These are phyloP conservation scores for Clamator glandarius DNA, from an alignment of 2,797 vertebrate genomes.

Conservation along the genomic window DNA sequence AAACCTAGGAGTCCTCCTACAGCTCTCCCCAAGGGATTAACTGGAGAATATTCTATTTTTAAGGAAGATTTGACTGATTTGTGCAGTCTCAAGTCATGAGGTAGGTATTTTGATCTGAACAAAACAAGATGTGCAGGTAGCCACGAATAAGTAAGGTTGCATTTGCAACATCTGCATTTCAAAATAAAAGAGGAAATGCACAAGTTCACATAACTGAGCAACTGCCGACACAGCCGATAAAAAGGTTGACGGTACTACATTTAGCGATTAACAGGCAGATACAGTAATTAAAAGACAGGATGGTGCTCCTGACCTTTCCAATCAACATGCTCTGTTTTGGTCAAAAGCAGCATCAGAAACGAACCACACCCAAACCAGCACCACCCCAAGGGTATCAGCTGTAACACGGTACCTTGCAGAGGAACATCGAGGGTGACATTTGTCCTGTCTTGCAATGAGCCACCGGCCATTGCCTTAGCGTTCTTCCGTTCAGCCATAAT, in stretches of 20 bases:
- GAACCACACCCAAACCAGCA: neutral
- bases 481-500: conserved; percentile 99
- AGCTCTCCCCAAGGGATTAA: neutral
- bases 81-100: neutral
- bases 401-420: conserved; percentile 87
- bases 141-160: neutral
- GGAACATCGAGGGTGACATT: conserved; percentile 88
- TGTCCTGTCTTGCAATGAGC: conserved; percentile 85
- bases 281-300: neutral
- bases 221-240: neutral
- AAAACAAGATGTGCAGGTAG: neutral
- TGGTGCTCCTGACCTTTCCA: neutral
- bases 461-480: conserved; percentile 91
- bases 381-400: neutral
- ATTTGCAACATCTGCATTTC: neutral
- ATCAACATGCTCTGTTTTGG: neutral
- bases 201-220: neutral
- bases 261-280: neutral
- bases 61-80: neutral
- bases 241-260: neutral
- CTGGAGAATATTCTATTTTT: neutral
- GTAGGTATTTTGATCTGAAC: neutral
- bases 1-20: neutral
- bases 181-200: neutral
- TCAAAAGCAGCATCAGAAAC: neutral